These are phyloP conservation scores for Hippopotamus amphibius DNA, from an alignment of 2,113 vertebrate species.

Conservation along the genomic window DNA sequence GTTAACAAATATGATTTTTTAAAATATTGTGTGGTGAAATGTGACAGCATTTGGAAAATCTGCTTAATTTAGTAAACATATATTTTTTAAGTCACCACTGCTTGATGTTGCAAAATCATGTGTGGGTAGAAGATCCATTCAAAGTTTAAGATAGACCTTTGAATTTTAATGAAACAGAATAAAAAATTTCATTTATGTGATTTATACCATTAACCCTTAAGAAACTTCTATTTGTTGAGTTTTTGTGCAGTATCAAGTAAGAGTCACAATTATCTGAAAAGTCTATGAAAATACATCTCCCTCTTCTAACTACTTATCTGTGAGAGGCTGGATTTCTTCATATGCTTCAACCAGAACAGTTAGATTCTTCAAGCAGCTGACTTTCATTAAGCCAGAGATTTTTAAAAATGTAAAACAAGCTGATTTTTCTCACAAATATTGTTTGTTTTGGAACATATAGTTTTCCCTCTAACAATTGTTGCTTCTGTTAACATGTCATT, in stretches of 20 bases:
- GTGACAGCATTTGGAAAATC: constrained; percentile 37
- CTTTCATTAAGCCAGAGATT: constrained; percentile 12
- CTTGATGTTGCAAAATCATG: constrained; percentile 1
- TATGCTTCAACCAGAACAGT: neutral
- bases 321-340: constrained; percentile 17
- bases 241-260: neutral
- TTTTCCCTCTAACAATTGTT: neutral
- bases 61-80: constrained; percentile 15
- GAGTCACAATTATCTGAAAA: constrained; percentile 30
- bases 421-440: neutral
- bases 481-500: neutral
- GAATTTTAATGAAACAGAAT: constrained; percentile 2
- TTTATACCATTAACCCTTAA: constrained; percentile 23
- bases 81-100: constrained; percentile 34
- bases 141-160: neutral
- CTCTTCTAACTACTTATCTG: neutral
- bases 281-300: neutral
- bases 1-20: neutral
- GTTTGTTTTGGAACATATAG: neutral
- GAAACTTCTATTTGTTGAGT: constrained; percentile 22
- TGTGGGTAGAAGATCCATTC: neutral
- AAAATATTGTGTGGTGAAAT: neutral
- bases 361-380: neutral
- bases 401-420: neutral
- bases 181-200: neutral